phyloP scores from a whole-genome alignment of 1,140 invertebrate species.

The Fopius arisanus region DNA sequence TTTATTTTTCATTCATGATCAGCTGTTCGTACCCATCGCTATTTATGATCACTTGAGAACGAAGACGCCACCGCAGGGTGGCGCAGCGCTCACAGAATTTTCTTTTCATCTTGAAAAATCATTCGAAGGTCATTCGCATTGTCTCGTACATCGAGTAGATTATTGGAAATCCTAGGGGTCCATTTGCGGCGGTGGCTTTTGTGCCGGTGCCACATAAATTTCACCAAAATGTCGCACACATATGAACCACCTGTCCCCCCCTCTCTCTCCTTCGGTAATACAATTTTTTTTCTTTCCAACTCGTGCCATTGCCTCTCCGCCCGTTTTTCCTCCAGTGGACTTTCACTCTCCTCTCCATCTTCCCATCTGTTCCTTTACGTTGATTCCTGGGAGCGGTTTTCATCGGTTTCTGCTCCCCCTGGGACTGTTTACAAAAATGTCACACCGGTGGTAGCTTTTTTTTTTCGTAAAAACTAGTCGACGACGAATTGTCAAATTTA shows the following conservation, averaged over 20 bases:
- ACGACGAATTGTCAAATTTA: slow-evolving; percentile 47
- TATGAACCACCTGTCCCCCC: slow-evolving; percentile 38
- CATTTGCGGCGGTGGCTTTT: neutral
- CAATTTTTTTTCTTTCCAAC: slow-evolving; percentile 37
- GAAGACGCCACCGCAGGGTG: too few relatives aligned
- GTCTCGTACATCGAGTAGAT: too few relatives aligned
- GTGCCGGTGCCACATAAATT: neutral
- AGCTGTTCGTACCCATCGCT: too few relatives aligned
- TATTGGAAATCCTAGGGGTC: too few relatives aligned
- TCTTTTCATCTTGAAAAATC: too few relatives aligned
- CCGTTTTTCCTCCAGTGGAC: neutral
- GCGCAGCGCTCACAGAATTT: too few relatives aligned
- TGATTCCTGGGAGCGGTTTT: slow-evolving; percentile 4
- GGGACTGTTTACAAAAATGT: slow-evolving; percentile 41
- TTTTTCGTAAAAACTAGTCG: neutral
- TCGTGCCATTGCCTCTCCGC: neutral
- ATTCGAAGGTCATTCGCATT: too few relatives aligned
- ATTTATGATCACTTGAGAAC: too few relatives aligned
- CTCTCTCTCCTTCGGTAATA: slow-evolving; percentile 38
- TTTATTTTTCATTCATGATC: too few relatives aligned
- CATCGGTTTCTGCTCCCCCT: neutral
- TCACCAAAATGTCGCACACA: slow-evolving; percentile 21
- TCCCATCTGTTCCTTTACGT: slow-evolving; percentile 6
- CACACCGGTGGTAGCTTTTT: neutral
- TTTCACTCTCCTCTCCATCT: neutral